Base-by-base conservation (phyloP, 2,113 vertebrate species). In the Puntigrus tetrazona region DNA sequence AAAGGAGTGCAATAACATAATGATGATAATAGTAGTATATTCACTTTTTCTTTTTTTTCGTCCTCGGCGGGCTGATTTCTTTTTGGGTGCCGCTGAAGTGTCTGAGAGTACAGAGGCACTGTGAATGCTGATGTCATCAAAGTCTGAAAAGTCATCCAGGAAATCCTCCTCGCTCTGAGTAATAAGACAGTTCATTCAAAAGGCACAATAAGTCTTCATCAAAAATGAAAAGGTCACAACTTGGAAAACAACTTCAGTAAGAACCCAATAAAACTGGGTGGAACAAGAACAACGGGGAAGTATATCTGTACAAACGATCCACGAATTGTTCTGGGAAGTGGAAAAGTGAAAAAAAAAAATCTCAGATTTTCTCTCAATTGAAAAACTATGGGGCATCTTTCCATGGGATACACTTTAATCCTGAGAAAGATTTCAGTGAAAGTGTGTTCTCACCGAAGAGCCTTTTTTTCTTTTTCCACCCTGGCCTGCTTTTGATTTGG, bases 61-160 rank as follows among this genome's bases (percentile, higher is more conserved):
- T 87, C 95, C 93, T 90, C 94, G 94, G 86, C 96, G 96, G 41
- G 93, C 92, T 11, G 41, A 50, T 91, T 93, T 98, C 92, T 97
- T 99, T 89, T 96, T 97, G 89, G 94, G 90, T 38, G 94, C 95
- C 3, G 94, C 92, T 0, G 95, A 96, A 89, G 95, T 94, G 86
- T 99, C 98, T 0, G 97, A 98, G 86, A 95, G 96, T 92, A 98
- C 85, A 0, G 97, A 98, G 90, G 95, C 94, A 92, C 98, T 98
- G 95, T 98, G 96, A 93, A 99, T 95, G 93, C 98, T 98, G 94
- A 96, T 94, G 0, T 95, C 96, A 94, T 99, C 98, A 0, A 98
- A 94, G 92, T 99, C 98, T 0, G 97, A 99, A 67, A 88, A 88
- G 89, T 99, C 98, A 77, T 98, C 98, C 72, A 95, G 93, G 67